A percentile compares a stretch with the other conserved stretches of the same genome.
These are phyloP conservation scores for Galeopterus variegatus DNA, from an alignment of 2,113 vertebrate species.

Conservation along the genomic window DNA sequence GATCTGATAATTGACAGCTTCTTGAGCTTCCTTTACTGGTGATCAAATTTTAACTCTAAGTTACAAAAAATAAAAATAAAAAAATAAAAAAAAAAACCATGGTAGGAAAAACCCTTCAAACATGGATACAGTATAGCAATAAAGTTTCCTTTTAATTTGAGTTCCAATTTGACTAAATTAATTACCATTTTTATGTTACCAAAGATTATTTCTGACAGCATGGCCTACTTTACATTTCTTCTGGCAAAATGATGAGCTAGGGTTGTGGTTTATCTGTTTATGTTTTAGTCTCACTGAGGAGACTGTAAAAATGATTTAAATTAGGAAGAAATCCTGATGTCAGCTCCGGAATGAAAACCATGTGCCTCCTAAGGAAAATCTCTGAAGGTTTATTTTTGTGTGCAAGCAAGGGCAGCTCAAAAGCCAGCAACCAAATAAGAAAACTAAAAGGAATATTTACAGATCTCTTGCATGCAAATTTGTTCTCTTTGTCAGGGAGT, in stretches of 20 bases:
- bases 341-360: conserved; percentile 69
- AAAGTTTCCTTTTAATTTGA: conserved; percentile 57
- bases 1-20: neutral
- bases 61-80: conserved; percentile 9
- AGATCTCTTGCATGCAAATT: neutral
- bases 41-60: neutral
- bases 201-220: conserved; percentile 72
- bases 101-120: neutral
- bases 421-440: conserved; percentile 67
- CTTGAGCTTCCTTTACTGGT: neutral
- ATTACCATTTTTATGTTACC: conserved; percentile 65
- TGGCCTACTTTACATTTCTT: conserved; percentile 64
- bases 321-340: conserved; percentile 70
- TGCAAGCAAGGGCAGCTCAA: neutral
- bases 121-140: neutral
- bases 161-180: conserved; percentile 68
- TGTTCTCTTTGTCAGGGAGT: conserved; percentile 58
- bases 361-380: conserved; percentile 51
- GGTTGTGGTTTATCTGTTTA: conserved; percentile 66
- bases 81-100: neutral
- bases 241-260: conserved; percentile 62
- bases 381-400: neutral
- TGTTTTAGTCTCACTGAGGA: conserved; percentile 76
- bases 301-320: conserved; percentile 75
- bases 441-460: conserved; percentile 50